Conservation (phyloP, 2,888 invertebrate genomes). For the Eulithis prunata region DNA sequence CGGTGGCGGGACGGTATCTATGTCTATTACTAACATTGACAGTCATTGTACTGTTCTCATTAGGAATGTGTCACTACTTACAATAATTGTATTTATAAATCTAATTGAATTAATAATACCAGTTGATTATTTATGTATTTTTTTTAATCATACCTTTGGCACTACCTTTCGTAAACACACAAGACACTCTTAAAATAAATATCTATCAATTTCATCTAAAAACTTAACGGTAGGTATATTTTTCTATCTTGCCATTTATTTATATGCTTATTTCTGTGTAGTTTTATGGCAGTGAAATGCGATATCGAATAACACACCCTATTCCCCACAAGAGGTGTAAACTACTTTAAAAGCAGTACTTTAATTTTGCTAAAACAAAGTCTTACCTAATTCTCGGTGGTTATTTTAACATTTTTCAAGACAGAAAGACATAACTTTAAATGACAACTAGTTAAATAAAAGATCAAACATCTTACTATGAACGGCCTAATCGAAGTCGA, state of each 20-base stretch:
- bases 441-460: neutral
- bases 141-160: conserved; percentile 48
- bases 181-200: conserved; percentile 20
- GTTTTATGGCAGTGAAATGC: neutral
- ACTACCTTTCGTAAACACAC: conserved; percentile 43
- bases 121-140: conserved; percentile 36
- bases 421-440: neutral
- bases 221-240: conserved; percentile 4
- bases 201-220: conserved; percentile 17
- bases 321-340: neutral
- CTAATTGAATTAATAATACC: conserved; percentile 31
- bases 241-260: neutral
- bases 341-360: neutral
- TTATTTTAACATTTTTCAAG: too few species aligned
- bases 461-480: conserved; percentile 9
- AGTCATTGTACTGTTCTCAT: conserved; percentile 85
- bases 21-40: conserved; percentile 86
- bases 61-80: conserved; percentile 89
- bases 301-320: neutral
- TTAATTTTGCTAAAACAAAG: too few species aligned
- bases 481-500: conserved; percentile 20
- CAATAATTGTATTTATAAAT: conserved; percentile 57
- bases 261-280: neutral
- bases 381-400: too few species aligned
- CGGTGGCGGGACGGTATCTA: conserved; percentile 88